phyloP scores from a whole-genome alignment of 2,113 vertebrate genomes.

The Micronycteris hirsuta region DNA sequence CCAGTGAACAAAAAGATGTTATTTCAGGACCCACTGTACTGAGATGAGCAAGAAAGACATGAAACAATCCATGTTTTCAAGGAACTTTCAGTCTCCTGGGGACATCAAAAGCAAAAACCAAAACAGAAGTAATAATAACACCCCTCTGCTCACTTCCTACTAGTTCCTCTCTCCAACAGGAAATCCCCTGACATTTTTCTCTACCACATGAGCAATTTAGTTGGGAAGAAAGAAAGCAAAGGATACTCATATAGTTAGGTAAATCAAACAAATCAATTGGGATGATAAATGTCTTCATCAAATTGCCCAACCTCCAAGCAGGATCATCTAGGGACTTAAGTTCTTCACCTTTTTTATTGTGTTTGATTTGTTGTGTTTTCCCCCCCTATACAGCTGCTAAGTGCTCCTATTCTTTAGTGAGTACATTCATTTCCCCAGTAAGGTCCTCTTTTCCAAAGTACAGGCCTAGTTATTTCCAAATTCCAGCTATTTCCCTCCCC shows the following conservation, averaged over 20 bases:
- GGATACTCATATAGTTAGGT: neutral
- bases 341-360: neutral
- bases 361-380: neutral
- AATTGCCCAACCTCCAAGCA: neutral
- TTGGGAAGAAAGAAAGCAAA: neutral
- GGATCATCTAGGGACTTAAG: neutral
- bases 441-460: neutral
- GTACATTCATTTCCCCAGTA: neutral
- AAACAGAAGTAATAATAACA: neutral
- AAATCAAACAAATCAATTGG: neutral
- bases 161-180: neutral
- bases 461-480: neutral
- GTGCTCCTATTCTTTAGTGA: neutral
- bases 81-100: neutral
- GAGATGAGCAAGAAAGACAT: neutral
- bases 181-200: neutral
- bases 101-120: neutral
- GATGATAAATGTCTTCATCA: neutral
- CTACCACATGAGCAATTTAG: neutral
- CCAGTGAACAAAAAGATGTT: neutral
- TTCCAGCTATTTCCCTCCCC: neutral
- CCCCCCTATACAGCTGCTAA: neutral
- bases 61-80: neutral
- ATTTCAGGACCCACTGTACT: neutral
- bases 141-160: neutral